phyloP scores from a whole-genome alignment of 2,888 invertebrate species.

The Cerastoderma edule region DNA sequence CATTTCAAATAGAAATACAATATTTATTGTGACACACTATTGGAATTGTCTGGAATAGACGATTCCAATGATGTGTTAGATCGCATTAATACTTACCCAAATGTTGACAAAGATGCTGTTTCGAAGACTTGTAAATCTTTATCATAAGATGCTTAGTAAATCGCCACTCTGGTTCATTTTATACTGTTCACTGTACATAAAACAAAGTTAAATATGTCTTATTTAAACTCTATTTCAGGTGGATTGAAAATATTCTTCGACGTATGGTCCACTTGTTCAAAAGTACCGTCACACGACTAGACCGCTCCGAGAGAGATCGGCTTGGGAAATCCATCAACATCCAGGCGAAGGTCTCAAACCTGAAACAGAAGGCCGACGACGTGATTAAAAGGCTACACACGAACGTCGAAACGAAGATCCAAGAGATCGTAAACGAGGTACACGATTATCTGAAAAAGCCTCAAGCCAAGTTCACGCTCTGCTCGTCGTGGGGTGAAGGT shows the following conservation, averaged over 20 bases:
- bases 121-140: no score
- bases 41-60: no score
- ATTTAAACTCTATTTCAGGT: no score
- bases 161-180: no score
- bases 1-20: no score
- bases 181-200: no score
- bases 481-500: conserved; percentile 55
- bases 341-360: conserved; percentile 47
- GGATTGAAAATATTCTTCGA: conserved; percentile 71
- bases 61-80: no score
- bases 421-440: conserved; percentile 47
- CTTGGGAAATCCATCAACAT: conserved; percentile 50
- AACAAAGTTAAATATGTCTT: no score
- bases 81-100: no score
- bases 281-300: conserved; percentile 65
- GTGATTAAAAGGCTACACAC: conserved; percentile 47
- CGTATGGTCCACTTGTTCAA: conserved; percentile 66
- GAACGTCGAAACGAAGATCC: conserved; percentile 50
- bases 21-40: no score
- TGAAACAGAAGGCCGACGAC: conserved; percentile 54
- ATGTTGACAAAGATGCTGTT: no score
- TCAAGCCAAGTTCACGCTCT: conserved; percentile 45
- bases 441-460: conserved; percentile 42
- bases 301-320: conserved; percentile 64
- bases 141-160: no score